Evolutionary conservation across 2,797 vertebrate genomes (phyloP), one percentile per base, ranked within the genome.

Genomic region (Helicolenus hilgendorfi): DNA sequence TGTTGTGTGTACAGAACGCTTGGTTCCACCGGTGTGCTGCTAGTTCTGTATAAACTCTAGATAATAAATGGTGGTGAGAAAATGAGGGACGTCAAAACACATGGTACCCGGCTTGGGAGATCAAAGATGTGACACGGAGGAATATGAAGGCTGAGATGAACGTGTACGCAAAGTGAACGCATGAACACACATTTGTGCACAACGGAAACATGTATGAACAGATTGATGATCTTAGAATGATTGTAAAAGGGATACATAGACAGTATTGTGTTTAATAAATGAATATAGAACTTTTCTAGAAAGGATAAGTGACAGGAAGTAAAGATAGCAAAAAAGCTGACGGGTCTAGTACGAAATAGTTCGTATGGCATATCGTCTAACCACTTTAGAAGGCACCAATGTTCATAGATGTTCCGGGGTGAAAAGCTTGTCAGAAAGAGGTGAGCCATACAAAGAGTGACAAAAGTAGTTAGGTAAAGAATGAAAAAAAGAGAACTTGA

Each of bases 81-180:
- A 94, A 83, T 89, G 88, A 88, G 92, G 87, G 86, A 88, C 31
- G 85, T 92, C 89, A 95, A 94, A 95, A 92, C 94, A 96, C 86
- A 77, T 38, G 26, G 84, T 15, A 80, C 72, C 55, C 59, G n/a
- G 69, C 55, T 26, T 14, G 22, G 79, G 41, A 83, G 91, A 94
- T 90, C 79, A 91, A 91, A 93, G 87, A 78, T n/a, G 69, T 76
- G 85, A 84, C 72, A 75, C 11, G 4, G 65, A 67, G 84, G 77
- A 86, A 64, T 55, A 24, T 26, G 14, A 68, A 59, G 14, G 72
- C 22, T 13, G 3, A 63, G 36, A 31, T 10, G 29, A 87, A 31
- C 11, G 2, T 35, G 38, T 22, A 60, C 11, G 53, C 53, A 35
- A 24, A 62, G 18, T 33, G 22, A 15, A 36, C n/a, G 20, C 31